These are phyloP conservation scores for Scaptomyza hsui DNA, from an alignment of 1,140 invertebrate genomes.

Conservation along the genomic window DNA sequence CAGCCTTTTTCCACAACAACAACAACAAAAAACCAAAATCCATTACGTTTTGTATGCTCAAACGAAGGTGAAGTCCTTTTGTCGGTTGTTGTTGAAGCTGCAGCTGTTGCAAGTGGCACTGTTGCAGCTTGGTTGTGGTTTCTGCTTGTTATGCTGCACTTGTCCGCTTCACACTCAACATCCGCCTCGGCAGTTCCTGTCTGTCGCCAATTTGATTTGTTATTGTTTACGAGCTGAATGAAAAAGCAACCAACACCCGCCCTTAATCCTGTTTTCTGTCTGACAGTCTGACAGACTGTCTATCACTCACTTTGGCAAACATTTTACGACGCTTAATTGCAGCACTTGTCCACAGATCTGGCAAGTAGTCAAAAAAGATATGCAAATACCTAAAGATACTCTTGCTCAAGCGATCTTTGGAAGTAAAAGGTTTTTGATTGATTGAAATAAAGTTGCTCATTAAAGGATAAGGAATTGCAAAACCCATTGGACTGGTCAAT, in stretches of 20 bases:
- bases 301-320: constrained; percentile 30
- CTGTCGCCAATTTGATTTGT: constrained; percentile 52
- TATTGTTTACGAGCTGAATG: constrained; percentile 46
- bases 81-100: constrained; percentile 17
- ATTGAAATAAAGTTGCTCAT: not conserved
- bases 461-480: not conserved
- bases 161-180: constrained; percentile 26
- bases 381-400: constrained; percentile 5
- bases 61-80: constrained; percentile 38
- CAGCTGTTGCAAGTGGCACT: not conserved
- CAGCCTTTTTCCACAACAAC: no score
- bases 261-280: not conserved
- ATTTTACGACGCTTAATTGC: constrained; percentile 46
- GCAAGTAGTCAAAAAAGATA: not conserved
- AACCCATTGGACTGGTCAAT: not conserved
- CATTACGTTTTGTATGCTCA: constrained; percentile 30
- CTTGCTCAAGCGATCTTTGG: not conserved
- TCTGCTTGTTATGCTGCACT: constrained; percentile 44
- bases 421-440: not conserved
- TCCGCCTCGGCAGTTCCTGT: constrained; percentile 39
- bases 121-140: constrained; percentile 14
- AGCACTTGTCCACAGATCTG: constrained; percentile 21
- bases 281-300: constrained; percentile 7
- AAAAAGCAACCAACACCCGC: not conserved
- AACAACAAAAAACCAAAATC: no score